These are phyloP conservation scores for Calameuta pallipes DNA, from an alignment of 2,888 invertebrate genomes.

Conservation along the genomic window DNA sequence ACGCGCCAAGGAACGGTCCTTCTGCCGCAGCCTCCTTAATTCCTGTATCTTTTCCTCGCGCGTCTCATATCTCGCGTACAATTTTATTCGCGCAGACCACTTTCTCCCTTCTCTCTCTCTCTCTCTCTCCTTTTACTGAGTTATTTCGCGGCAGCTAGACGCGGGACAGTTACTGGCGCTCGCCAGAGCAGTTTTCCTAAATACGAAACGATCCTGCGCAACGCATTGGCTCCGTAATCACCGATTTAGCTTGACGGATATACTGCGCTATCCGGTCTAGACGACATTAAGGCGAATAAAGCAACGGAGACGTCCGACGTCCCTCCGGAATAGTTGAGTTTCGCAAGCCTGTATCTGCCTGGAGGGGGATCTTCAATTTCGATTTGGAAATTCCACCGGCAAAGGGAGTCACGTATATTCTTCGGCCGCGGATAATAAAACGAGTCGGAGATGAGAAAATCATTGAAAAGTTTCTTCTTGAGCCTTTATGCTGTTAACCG, in stretches of 20 bases:
- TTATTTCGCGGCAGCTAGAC: not conserved
- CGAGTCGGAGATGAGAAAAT: not conserved
- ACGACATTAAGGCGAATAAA: slow-evolving; percentile 48
- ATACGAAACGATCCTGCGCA: slow-evolving; percentile 45
- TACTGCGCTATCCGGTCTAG: slow-evolving; percentile 57
- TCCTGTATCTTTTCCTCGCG: not conserved
- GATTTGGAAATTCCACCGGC: not conserved
- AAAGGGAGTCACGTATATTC: not conserved
- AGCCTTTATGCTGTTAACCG: no score
- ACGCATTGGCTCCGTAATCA: slow-evolving; percentile 51
- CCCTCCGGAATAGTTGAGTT: not conserved
- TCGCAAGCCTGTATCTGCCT: not conserved
- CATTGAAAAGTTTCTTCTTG: no score
- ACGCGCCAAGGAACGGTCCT: not conserved
- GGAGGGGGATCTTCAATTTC: not conserved
- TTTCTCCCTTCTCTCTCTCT: slow-evolving; percentile 17
- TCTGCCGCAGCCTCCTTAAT: not conserved
- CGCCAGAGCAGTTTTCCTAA: slow-evolving; percentile 43
- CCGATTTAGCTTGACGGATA: slow-evolving; percentile 56
- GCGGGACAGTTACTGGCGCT: slow-evolving; percentile 12
- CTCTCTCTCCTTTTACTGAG: slow-evolving; percentile 2
- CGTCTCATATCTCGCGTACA: not conserved
- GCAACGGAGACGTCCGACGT: slow-evolving; percentile 21
- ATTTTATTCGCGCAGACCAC: slow-evolving; percentile 17
- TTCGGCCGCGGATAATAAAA: slow-evolving; percentile 16